Evolutionary conservation across 2,888 invertebrate species (phyloP).

Genomic region (Cyrtodaria siliqua): DNA sequence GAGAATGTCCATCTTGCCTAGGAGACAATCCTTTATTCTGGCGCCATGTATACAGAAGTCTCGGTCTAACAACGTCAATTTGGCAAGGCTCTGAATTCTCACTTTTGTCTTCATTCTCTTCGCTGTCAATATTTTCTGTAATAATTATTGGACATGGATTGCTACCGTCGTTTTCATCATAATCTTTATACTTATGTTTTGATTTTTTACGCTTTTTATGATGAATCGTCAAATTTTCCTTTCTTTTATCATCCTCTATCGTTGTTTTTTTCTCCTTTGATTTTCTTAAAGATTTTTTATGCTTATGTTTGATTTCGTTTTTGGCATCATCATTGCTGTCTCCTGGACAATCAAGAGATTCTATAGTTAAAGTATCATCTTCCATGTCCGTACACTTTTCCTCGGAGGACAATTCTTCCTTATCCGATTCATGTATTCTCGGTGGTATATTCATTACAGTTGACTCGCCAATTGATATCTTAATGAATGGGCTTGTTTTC

Average conservation of each 20-base stretch:
- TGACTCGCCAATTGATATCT: conserved; percentile 94
- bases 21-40: conserved; percentile 78
- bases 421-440: conserved; percentile 86
- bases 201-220: conserved; percentile 72
- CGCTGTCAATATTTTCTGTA: conserved; percentile 61
- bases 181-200: conserved; percentile 89
- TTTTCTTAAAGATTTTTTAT: conserved; percentile 92
- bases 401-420: conserved; percentile 72
- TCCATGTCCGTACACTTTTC: conserved; percentile 83
- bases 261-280: conserved; percentile 89
- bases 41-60: conserved; percentile 78
- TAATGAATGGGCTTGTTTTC: conserved; percentile 89
- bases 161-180: conserved; percentile 49
- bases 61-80: conserved; percentile 68
- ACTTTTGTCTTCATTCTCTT: conserved; percentile 68
- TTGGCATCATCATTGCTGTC: conserved; percentile 18
- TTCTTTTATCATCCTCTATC: conserved; percentile 6
- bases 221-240: neutral
- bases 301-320: conserved; percentile 79
- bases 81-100: conserved; percentile 60
- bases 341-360: conserved; percentile 31
- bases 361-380: conserved; percentile 53
- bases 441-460: conserved; percentile 95
- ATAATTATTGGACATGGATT: conserved; percentile 47
- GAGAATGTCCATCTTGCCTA: conserved; percentile 41